Evolutionary conservation across 2,797 vertebrate species (phyloP).

Genomic region (Hydrocynus forskahlii): DNA sequence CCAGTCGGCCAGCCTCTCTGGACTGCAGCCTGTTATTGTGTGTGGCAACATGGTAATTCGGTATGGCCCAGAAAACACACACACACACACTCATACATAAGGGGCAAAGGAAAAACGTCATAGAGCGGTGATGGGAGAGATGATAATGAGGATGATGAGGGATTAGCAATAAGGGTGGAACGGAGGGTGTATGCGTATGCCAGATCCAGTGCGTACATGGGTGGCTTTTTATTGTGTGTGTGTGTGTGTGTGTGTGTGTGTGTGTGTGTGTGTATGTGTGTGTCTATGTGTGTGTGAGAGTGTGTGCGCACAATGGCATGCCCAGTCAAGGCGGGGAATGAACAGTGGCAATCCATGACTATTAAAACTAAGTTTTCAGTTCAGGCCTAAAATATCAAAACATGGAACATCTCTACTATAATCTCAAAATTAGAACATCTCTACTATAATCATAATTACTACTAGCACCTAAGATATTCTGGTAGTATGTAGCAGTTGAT

Average conservation of each 20-base stretch:
- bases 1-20: conserved; percentile 66
- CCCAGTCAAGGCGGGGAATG: too few species aligned
- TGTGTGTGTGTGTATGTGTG: background rate
- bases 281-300: background rate
- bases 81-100: conserved; percentile 15
- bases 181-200: conserved; percentile 7
- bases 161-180: conserved; percentile 39
- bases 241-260: conserved; percentile 14
- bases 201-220: background rate
- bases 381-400: too few species aligned
- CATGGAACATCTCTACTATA: too few species aligned
- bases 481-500: too few species aligned
- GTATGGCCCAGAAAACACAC: conserved; percentile 65
- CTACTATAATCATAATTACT: too few species aligned
- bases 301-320: background rate
- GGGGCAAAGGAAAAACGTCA: conserved; percentile 34
- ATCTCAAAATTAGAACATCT: too few species aligned
- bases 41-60: conserved; percentile 72
- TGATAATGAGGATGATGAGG: conserved; percentile 34
- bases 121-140: conserved; percentile 33
- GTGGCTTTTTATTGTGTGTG: background rate
- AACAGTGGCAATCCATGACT: too few species aligned
- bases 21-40: conserved; percentile 69
- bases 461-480: too few species aligned
- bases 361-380: too few species aligned